A percentile compares a stretch with the other conserved stretches of the same genome.
Conservation (phyloP, 2,113 vertebrate species). For the Corythornis cristatus region DNA sequence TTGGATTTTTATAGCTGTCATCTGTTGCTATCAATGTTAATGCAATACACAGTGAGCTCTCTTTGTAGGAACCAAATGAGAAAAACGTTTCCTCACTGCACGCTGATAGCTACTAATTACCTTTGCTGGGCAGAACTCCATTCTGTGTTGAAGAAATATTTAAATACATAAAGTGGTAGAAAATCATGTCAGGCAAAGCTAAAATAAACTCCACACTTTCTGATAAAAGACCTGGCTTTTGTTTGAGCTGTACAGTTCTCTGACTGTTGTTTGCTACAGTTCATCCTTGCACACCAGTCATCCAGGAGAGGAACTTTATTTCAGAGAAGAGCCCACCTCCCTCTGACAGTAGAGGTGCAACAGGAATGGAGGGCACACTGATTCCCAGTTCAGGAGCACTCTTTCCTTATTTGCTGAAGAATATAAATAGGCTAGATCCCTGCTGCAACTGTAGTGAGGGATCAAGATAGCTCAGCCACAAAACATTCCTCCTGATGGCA, state of each 20-base stretch:
- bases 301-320: not conserved
- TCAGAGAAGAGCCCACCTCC: not conserved
- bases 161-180: slow-evolving; percentile 66
- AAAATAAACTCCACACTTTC: slow-evolving; percentile 58
- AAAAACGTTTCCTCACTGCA: slow-evolving; percentile 72
- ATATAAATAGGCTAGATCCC: slow-evolving; percentile 42
- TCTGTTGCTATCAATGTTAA: slow-evolving; percentile 71
- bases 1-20: slow-evolving; percentile 68
- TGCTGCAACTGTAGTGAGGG: slow-evolving; percentile 34
- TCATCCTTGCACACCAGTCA: not conserved
- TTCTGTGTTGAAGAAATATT: slow-evolving; percentile 68
- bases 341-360: not conserved
- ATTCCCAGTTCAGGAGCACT: not conserved
- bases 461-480: slow-evolving; percentile 63
- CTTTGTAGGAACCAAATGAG: slow-evolving; percentile 69
- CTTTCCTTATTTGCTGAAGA: slow-evolving; percentile 7
- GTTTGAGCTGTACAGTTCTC: not conserved
- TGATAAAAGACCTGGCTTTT: slow-evolving; percentile 19
- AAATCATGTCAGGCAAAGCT: slow-evolving; percentile 43
- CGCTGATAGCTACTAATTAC: slow-evolving; percentile 78
- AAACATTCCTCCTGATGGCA: slow-evolving; percentile 25
- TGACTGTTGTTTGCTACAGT: not conserved
- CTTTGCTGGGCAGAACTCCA: slow-evolving; percentile 62
- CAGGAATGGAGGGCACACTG: not conserved
- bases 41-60: slow-evolving; percentile 71